Conservation (phyloP, 2,797 vertebrate genomes). For the Artibeus lituratus region DNA sequence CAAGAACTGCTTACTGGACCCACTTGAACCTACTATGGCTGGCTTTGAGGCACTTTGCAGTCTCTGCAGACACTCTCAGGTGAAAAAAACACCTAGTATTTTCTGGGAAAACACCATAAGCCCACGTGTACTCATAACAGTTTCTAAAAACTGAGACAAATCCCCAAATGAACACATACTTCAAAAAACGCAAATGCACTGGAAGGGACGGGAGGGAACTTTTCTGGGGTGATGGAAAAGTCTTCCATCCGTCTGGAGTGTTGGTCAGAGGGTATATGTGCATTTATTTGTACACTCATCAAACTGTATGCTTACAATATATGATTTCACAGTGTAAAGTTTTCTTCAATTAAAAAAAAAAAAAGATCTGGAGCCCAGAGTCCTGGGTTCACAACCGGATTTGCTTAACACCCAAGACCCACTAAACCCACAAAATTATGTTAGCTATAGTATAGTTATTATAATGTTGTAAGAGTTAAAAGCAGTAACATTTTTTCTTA, state of each 20-base stretch:
- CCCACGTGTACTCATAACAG: neutral
- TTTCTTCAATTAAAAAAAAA: neutral
- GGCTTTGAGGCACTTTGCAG: neutral
- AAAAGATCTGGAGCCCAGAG: neutral
- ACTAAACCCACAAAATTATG: neutral
- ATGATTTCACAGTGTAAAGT: neutral
- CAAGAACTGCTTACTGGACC: neutral
- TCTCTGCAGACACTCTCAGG: neutral
- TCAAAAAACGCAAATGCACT: neutral
- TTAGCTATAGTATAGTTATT: neutral
- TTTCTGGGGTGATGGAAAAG: neutral
- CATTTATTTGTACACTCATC: neutral
- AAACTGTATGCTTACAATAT: neutral
- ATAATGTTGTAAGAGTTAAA: neutral
- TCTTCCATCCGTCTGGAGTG: neutral
- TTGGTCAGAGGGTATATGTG: neutral
- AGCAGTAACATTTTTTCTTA: neutral
- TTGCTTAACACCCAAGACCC: neutral
- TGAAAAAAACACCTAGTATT: neutral
- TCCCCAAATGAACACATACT: neutral
- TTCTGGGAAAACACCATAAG: neutral
- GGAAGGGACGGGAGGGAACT: neutral
- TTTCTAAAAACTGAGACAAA: neutral
- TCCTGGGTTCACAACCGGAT: neutral
- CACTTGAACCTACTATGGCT: no score